Base-by-base conservation (phyloP, 2,888 invertebrate genomes). In the Geotrupes spiniger region DNA sequence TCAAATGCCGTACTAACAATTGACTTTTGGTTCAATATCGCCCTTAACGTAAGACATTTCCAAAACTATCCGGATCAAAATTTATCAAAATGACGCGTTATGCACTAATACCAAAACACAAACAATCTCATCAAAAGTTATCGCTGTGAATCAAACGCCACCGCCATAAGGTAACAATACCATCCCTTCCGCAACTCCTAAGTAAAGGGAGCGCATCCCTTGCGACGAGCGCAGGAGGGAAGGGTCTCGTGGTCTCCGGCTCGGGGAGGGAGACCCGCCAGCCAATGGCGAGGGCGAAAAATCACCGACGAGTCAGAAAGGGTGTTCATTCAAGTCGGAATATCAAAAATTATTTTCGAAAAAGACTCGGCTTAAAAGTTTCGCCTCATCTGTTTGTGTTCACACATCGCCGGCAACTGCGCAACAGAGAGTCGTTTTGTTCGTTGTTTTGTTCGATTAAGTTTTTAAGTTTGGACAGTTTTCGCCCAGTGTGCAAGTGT, bases 221-320 rank as follows among this genome's bases (percentile, higher is more conserved):
- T 27, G 12, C 16, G 4, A 21, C 6, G 6, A 21, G 21, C 4
- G 4, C 3, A 21, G 6, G 6, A 21, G 39, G 44, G 48, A 48
- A 39, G 14, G 49, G 45, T 21, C 21, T 21, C 4, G 4, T 3
- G 21, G 3, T 43, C 54, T 51, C 47, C 46, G 15, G 33, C 38
- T 31, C 28, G 33, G 47, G 47, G 46, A 45, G 49, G 52, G 54
- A 52, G 45, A 25, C 27, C 36, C 9, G 14, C 25, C 42, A 40
- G 45, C 52, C 54, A 52, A 54, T 52, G 26, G 38, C n/a, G 12
- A 17, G 28, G 31, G 36, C 25, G 49, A 45, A 46, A 42, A 36
- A 27, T 16, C 14, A 40, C 40, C 43, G 40, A 40, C 49, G 47
- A 55, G 52, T 53, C 54, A 57, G 53, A 56, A 52, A 54, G 51